These are phyloP conservation scores for Ceratitis capitata DNA, from an alignment of 1,140 invertebrate genomes.

Conservation along the genomic window DNA sequence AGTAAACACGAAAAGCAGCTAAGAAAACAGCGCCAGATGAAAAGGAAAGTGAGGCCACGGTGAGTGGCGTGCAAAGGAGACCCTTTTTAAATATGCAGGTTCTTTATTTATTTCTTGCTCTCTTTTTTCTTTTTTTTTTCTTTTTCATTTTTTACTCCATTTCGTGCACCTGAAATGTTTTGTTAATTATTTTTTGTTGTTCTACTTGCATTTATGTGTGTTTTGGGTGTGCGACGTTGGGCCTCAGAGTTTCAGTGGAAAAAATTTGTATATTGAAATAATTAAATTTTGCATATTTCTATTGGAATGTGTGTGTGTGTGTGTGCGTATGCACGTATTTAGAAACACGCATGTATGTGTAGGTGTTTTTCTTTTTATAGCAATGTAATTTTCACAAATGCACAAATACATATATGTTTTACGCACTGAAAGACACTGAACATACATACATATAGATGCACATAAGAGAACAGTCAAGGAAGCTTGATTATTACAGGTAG, in stretches of 20 bases:
- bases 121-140: no score
- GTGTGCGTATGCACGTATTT: no score
- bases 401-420: no score
- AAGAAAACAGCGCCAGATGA: constrained; percentile 19
- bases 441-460: no score
- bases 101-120: neutral
- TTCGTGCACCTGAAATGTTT: constrained; percentile 33
- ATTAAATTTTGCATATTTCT: constrained; percentile 21
- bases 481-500: no score
- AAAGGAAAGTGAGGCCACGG: neutral
- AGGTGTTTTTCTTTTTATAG: neutral
- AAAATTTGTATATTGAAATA: constrained; percentile 9
- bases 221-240: neutral
- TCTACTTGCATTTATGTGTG: neutral
- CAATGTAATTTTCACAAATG: no score
- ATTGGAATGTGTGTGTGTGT: no score
- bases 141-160: no score
- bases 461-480: no score
- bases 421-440: no score
- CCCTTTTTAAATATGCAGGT: constrained; percentile 34
- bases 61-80: neutral
- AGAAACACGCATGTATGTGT: no score
- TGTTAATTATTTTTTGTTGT: constrained; percentile 30
- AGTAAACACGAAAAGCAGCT: constrained; percentile 32
- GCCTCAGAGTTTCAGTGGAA: neutral